Evolutionary conservation across 2,888 invertebrate species (phyloP).

Genomic region (Lottia gigantea): DNA sequence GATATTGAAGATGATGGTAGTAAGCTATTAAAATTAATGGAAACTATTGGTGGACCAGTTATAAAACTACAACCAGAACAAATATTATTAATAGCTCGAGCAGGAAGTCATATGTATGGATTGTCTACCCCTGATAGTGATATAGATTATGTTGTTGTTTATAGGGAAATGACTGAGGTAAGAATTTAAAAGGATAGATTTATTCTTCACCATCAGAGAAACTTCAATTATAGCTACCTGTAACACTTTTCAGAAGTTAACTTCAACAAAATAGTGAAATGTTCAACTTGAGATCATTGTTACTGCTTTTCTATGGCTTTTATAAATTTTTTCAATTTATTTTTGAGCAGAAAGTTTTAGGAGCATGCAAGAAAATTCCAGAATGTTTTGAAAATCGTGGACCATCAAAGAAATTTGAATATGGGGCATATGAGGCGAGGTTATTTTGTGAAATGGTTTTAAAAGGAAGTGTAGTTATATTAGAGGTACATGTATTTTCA

Average conservation of each 20-base stretch:
- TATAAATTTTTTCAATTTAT: background rate
- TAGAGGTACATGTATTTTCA: too few relatives aligned
- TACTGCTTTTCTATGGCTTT: too few relatives aligned
- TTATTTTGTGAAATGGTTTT: conserved; percentile 60
- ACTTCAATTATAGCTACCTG: too few relatives aligned
- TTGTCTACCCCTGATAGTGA: conserved; percentile 59
- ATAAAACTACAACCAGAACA: conserved; percentile 48
- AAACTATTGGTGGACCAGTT: conserved; percentile 55
- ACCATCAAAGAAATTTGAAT: conserved; percentile 52
- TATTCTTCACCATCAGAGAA: too few relatives aligned
- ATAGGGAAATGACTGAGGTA: conserved; percentile 52
- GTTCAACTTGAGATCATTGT: too few relatives aligned
- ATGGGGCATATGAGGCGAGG: conserved; percentile 62
- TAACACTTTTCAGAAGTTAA: too few relatives aligned
- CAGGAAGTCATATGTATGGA: conserved; percentile 62
- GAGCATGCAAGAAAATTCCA: conserved; percentile 43
- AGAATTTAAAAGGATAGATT: background rate
- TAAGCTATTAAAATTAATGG: conserved; percentile 43
- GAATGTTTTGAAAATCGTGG: conserved; percentile 58
- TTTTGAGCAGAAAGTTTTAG: conserved; percentile 41
- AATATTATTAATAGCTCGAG: conserved; percentile 55
- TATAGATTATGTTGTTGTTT: conserved; percentile 59
- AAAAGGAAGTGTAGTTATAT: conserved; percentile 63
- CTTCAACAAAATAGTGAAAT: too few relatives aligned
- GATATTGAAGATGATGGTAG: conserved; percentile 41